Conservation (phyloP, 2,888 invertebrate genomes). For the Eupithecia subumbrata region DNA sequence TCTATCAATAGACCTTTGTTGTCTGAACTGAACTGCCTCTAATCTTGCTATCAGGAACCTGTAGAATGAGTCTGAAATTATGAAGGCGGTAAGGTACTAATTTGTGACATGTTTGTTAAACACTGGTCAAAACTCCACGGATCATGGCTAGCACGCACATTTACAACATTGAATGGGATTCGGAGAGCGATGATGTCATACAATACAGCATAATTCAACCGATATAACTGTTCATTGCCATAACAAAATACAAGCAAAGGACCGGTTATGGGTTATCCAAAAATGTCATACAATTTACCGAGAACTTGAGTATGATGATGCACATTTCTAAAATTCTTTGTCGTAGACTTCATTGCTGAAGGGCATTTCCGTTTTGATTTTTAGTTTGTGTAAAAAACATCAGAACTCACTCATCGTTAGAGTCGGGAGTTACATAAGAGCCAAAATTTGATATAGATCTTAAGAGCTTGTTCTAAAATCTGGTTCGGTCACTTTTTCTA, state of each 20-base stretch:
- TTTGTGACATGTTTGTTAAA: slow-evolving; percentile 4
- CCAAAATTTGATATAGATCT: neutral
- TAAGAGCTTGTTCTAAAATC: neutral
- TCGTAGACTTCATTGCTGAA: neutral
- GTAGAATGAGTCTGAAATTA: neutral
- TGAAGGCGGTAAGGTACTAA: neutral
- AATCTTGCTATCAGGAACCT: neutral
- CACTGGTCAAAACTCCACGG: slow-evolving; percentile 20
- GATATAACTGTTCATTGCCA: slow-evolving; percentile 42
- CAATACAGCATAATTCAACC: slow-evolving; percentile 38
- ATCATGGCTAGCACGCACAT: slow-evolving; percentile 28
- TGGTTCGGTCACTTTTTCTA: neutral
- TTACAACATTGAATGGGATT: slow-evolving; percentile 40
- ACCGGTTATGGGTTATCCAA: slow-evolving; percentile 7
- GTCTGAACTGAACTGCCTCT: neutral
- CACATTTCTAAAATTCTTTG: neutral
- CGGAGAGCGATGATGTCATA: slow-evolving; percentile 43
- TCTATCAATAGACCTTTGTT: neutral
- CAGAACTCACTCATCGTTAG: too few relatives aligned
- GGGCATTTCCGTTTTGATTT: neutral
- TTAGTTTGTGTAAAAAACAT: too few relatives aligned
- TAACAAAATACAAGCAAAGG: slow-evolving; percentile 15
- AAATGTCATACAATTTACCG: neutral
- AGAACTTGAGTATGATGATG: neutral
- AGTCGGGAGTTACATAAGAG: neutral